Base-by-base conservation (phyloP, 2,888 invertebrate genomes). In the Microdon myrmicae region DNA sequence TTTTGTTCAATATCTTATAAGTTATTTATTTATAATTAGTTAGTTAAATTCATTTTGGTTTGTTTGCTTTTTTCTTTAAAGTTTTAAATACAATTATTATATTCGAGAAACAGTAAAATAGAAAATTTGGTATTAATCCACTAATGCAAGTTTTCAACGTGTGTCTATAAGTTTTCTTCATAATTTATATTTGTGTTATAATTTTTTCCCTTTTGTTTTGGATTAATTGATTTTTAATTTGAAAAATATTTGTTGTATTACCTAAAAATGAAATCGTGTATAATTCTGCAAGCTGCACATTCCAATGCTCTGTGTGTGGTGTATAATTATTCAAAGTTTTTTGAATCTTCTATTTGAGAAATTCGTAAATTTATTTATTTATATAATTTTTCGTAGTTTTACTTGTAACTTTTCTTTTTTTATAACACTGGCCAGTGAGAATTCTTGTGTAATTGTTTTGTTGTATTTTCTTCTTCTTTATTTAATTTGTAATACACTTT, bases 311-410 rank as follows among this genome's bases (percentile, higher is more conserved):
- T 47, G 38, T 41, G 64, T 7, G 22, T 5, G 20, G 20, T 45
- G 25, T 67, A 56, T 60, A 16, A 29, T 28, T 41, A 31, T 31
- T 44, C 69, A 67, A 67, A 58, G 51, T 48, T 26, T 41, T 53
- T 56, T 53, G 29, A 8, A 31, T 23, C 43, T 71, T 74, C 74
- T 71, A 71, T 73, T 71, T 68, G 70, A 67, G 16, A 67, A 67
- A 43, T 53, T 43, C 32, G 7, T 51, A 51, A 54, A 48, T 68
- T 51, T 47, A 44, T 64, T 53, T 48, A 22, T 51, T 37, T 32
- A 38, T 37, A 64, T 67, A 28, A 6, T 12, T 53, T 39, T 38
- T 64, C 56, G 51, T 56, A 64, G 29, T 34, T 22, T 32, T 34
- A 22, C 14, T 31, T 23, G 20, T 28, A 29, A 13, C 7, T 25